Base-by-base conservation (phyloP, 2,797 vertebrate genomes). In the Cyclopterus lumpus region DNA sequence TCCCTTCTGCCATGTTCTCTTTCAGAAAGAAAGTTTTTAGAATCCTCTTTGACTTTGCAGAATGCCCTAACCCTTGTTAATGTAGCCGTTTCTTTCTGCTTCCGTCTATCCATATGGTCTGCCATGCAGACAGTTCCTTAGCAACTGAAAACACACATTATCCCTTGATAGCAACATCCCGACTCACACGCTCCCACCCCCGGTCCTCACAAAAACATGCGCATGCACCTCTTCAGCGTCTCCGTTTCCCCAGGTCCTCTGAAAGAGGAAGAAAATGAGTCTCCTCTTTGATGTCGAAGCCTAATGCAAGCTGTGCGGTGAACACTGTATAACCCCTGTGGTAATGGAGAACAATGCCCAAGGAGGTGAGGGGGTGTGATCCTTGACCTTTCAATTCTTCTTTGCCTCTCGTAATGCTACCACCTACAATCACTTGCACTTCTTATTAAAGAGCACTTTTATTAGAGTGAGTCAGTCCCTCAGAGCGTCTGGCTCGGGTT, bases 71-170 rank as follows among this genome's bases (percentile, higher is more conserved):
- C 64, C 22, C 6, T 48, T 55, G 46, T 76, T 9, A 63, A 64
- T 71, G 67, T 87, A 85, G 81, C 88, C 85, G 78, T 78, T 83
- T 88, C 71, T 81, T 70, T 79, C 55, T 80, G 70, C 70, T 51
- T 73, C 64, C 63, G 46, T 86, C 73, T 88, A 34, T 77, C 85
- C 57, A 83, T 80, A 85, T 57, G 62, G 70, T 82, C 79, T 81
- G 80, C 87, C 88, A 16, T 30, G 53, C 53, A 90, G 87, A 86
- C 89, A 91, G 94, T 95, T 95, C 84, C 94, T 94, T 92, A 93
- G 94, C 93, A 95, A 95, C 93, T 66, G 32, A 88, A 91, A 90
- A 91, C 85, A 91, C 86, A 86, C 78, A 89, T 88, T 85, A 87
- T 85, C 82, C 77, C 82, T 85, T 77, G 34, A 80, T 75, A 86